Evolutionary conservation across 2,888 invertebrate genomes (phyloP).

Genomic region (Syrista parreyssii): DNA sequence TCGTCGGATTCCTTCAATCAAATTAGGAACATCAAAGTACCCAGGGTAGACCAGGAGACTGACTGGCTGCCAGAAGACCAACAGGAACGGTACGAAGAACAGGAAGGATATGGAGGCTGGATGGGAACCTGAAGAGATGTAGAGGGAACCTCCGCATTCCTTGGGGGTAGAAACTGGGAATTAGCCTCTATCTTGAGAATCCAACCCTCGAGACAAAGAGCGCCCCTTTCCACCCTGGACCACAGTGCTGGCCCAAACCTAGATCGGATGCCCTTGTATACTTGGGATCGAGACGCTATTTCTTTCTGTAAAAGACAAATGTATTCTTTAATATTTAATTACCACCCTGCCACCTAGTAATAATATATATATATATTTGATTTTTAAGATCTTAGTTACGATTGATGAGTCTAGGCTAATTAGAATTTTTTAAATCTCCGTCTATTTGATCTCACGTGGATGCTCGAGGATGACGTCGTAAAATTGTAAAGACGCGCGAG

Average conservation of each 20-base stretch:
- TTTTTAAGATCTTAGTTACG: neutral
- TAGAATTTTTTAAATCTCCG: constrained; percentile 57
- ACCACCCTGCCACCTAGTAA: neutral
- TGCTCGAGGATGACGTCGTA: constrained; percentile 44
- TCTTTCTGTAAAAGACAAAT: neutral
- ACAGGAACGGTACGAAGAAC: neutral
- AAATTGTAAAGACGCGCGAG: constrained; percentile 27
- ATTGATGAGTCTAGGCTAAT: constrained; percentile 31
- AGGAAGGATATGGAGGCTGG: neutral
- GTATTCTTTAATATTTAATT: neutral
- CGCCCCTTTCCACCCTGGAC: constrained; percentile 18
- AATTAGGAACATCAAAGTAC: constrained; percentile 66
- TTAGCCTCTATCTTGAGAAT: constrained; percentile 63
- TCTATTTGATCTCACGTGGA: constrained; percentile 52
- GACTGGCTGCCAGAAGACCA: constrained; percentile 10
- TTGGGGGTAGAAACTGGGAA: constrained; percentile 59
- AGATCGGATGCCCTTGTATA: neutral
- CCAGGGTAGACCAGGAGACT: constrained; percentile 45
- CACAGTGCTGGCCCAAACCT: neutral
- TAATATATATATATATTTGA: neutral
- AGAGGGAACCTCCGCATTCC: constrained; percentile 41
- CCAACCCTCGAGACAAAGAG: constrained; percentile 61
- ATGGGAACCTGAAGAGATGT: constrained; percentile 11
- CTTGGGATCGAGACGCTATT: neutral
- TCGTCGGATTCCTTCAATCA: constrained; percentile 65